A percentile compares a stretch with the other conserved stretches of the same genome.
These are phyloP conservation scores for Argyresthia goedartella DNA, from an alignment of 2,888 invertebrate genomes.

Conservation along the genomic window DNA sequence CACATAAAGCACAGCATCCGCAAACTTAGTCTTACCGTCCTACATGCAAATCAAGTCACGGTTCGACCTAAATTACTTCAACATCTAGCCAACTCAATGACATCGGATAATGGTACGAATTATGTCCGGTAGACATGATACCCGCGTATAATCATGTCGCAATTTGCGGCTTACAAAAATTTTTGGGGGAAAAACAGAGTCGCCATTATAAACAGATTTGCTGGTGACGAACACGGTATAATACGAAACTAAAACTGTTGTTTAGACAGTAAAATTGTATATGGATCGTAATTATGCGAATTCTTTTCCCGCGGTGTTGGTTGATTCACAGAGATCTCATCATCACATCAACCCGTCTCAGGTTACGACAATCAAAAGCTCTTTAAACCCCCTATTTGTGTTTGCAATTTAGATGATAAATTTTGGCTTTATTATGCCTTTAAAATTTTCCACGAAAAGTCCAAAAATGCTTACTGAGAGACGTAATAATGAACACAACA, in stretches of 20 bases:
- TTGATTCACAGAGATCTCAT: neutral
- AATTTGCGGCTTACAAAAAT: constrained; percentile 38
- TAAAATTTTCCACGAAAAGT: neutral
- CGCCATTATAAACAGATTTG: constrained; percentile 63
- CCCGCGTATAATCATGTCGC: constrained; percentile 37
- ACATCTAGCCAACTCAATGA: constrained; percentile 38
- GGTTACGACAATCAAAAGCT: constrained; percentile 7
- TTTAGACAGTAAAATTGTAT: constrained; percentile 5
- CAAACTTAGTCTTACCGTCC: constrained; percentile 35
- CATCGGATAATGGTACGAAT: constrained; percentile 44
- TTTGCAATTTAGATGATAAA: neutral
- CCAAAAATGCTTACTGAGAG: too few species aligned
- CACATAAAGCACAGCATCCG: constrained; percentile 40
- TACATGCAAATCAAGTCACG: constrained; percentile 65
- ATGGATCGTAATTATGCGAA: constrained; percentile 27
- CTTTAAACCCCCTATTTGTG: constrained; percentile 4
- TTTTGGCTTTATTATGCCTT: neutral
- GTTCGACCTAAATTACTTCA: constrained; percentile 52
- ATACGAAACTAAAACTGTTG: constrained; percentile 24
- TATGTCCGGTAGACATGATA: constrained; percentile 46
- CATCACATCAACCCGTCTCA: constrained; percentile 14
- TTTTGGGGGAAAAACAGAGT: constrained; percentile 30
- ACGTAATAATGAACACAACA: too few species aligned
- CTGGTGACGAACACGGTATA: constrained; percentile 33
- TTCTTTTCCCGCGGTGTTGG: constrained; percentile 1